Percentiles rank a stretch among this genome's conserved stretches.
Conservation (phyloP, 2,888 invertebrate species). For the Stomorhina lunata region DNA sequence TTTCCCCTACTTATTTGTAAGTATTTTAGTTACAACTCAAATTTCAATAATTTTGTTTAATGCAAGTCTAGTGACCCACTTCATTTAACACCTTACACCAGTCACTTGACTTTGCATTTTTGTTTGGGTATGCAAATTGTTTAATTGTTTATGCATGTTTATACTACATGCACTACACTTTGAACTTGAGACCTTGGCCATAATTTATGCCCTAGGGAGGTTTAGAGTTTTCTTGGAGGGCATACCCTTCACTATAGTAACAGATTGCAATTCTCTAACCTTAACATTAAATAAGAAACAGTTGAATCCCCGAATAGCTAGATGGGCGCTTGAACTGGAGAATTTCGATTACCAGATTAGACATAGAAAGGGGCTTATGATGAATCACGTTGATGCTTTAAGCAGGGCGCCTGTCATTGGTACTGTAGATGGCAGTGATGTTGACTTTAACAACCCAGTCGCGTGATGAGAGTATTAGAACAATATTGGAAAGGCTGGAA, state of each 20-base stretch:
- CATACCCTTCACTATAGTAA: slow-evolving; percentile 69
- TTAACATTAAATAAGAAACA: slow-evolving; percentile 35
- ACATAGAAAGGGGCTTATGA: slow-evolving; percentile 12
- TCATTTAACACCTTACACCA: too few relatives aligned
- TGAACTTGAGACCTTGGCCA: slow-evolving; percentile 72
- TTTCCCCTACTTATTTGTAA: too few relatives aligned
- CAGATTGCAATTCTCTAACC: slow-evolving; percentile 70
- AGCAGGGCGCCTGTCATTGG: not conserved
- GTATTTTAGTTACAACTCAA: too few relatives aligned
- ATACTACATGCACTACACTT: too few relatives aligned
- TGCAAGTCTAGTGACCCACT: too few relatives aligned
- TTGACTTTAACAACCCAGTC: not conserved
- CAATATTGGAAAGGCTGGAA: too few relatives aligned
- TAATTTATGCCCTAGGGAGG: slow-evolving; percentile 77
- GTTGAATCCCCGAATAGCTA: slow-evolving; percentile 30
- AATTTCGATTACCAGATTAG: slow-evolving; percentile 26
- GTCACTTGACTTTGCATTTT: too few relatives aligned
- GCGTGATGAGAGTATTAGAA: not conserved
- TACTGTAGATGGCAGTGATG: not conserved
- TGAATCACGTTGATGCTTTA: slow-evolving; percentile 30
- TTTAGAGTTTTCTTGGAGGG: slow-evolving; percentile 35
- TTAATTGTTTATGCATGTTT: too few relatives aligned
- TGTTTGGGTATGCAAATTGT: too few relatives aligned
- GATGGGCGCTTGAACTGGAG: slow-evolving; percentile 38
- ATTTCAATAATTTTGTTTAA: too few relatives aligned